Percentiles rank a stretch among this genome's conserved stretches.
Conservation (phyloP, 2,113 vertebrate genomes). For the Ptyas mucosa region DNA sequence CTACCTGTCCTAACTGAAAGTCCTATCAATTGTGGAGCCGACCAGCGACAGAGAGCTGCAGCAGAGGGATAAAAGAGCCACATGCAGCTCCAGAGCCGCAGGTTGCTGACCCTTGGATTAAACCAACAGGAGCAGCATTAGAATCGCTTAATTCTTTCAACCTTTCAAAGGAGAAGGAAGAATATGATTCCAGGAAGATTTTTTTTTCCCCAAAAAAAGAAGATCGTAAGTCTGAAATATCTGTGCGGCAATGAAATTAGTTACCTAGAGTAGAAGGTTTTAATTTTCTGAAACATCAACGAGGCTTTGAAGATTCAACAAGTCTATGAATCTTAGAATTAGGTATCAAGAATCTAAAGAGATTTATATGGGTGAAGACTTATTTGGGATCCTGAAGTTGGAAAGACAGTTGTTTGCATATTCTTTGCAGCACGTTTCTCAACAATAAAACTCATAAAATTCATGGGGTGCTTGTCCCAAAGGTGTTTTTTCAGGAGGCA, state of each 20-base stretch:
- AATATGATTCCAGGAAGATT: not conserved
- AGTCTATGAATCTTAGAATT: not conserved
- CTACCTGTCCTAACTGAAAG: too few species aligned
- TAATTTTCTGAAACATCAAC: not conserved
- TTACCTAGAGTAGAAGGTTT: not conserved
- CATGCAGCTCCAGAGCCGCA: too few species aligned
- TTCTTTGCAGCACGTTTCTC: not conserved
- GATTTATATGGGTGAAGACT: not conserved
- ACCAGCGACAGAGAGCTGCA: too few species aligned
- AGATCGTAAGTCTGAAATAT: not conserved
- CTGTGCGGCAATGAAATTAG: too few species aligned
- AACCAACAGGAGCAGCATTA: not conserved
- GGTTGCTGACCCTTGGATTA: not conserved
- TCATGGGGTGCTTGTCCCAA: not conserved
- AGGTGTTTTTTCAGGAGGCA: too few species aligned
- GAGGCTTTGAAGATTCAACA: too few species aligned
- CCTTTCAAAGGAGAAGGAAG: not conserved
- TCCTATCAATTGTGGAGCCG: too few species aligned
- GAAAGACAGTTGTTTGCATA: not conserved
- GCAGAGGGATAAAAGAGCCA: too few species aligned
- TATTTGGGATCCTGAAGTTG: not conserved
- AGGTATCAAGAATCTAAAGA: not conserved
- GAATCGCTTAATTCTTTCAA: not conserved
- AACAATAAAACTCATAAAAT: conserved; percentile 1
- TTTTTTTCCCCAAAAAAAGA: not conserved